phyloP scores from a whole-genome alignment of 2,113 vertebrate genomes.

The Porphyrio hochstetteri region DNA sequence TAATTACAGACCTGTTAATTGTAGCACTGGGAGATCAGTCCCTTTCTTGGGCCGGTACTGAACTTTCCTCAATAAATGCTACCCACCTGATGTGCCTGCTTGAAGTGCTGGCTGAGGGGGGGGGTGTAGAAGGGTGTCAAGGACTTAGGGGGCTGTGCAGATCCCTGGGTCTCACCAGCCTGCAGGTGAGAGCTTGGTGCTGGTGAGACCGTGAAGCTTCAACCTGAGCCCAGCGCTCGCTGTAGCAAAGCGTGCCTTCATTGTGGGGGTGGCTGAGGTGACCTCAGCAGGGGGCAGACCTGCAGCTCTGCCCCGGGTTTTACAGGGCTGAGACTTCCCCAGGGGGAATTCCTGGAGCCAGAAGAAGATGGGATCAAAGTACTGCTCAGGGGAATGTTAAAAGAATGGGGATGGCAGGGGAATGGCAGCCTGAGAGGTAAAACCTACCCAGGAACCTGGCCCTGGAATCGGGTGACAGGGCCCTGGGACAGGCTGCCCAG shows the following conservation, averaged over 20 bases:
- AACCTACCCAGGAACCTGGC: not conserved
- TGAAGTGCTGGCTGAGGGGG: not conserved
- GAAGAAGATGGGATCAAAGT: not conserved
- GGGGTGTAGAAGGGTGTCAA: not conserved
- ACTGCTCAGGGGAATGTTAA: not conserved
- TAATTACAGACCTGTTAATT: not conserved
- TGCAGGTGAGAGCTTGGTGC: not conserved
- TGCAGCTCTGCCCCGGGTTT: not conserved
- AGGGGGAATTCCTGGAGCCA: not conserved
- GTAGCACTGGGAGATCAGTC: not conserved
- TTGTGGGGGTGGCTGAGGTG: not conserved
- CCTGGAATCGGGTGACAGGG: accelerated
- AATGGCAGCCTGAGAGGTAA: not conserved
- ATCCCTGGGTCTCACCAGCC: accelerated
- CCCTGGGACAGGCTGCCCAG: no score
- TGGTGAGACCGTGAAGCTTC: not conserved
- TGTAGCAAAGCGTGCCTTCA: no score
- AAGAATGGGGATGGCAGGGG: no score
- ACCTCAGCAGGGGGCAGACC: not conserved
- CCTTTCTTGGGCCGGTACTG: not conserved
- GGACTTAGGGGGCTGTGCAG: not conserved
- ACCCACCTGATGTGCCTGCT: not conserved
- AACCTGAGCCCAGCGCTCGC: no score
- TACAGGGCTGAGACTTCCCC: not conserved
- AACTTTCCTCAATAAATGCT: conserved; percentile 34